These are phyloP conservation scores for Prionailurus bengalensis DNA, from an alignment of 2,113 vertebrate genomes.

Conservation along the genomic window DNA sequence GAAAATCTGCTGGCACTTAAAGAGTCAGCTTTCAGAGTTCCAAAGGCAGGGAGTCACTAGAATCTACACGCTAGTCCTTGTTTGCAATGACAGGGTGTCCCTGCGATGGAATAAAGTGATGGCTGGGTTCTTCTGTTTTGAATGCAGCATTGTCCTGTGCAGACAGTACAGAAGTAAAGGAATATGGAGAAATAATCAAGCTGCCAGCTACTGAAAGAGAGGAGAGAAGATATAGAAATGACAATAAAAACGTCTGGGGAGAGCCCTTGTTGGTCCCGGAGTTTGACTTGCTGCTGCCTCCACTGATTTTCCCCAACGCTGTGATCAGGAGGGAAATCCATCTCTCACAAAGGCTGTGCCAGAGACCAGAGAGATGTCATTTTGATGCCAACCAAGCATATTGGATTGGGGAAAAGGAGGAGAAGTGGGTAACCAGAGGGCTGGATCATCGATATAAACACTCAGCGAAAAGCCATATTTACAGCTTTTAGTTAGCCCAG, in stretches of 20 bases:
- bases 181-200: not conserved
- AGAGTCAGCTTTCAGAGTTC: not conserved
- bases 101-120: not conserved
- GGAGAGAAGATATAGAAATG: not conserved
- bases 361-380: not conserved
- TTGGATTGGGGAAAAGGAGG: not conserved
- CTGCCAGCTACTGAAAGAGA: not conserved
- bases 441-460: not conserved
- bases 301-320: no score
- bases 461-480: constrained; percentile 15
- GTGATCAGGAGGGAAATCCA: not conserved
- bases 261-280: not conserved
- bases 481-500: not conserved
- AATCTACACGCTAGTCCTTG: not conserved
- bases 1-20: constrained; percentile 12
- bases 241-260: not conserved
- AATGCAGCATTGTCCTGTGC: not conserved
- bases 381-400: constrained; percentile 30
- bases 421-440: not conserved
- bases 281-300: not conserved
- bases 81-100: not conserved
- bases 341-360: not conserved
- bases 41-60: not conserved
- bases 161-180: not conserved
- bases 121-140: not conserved